A percentile compares a stretch with the other conserved stretches of the same genome.
phyloP scores from a whole-genome alignment of 2,797 vertebrate genomes.

The Holocentrus rufus region DNA sequence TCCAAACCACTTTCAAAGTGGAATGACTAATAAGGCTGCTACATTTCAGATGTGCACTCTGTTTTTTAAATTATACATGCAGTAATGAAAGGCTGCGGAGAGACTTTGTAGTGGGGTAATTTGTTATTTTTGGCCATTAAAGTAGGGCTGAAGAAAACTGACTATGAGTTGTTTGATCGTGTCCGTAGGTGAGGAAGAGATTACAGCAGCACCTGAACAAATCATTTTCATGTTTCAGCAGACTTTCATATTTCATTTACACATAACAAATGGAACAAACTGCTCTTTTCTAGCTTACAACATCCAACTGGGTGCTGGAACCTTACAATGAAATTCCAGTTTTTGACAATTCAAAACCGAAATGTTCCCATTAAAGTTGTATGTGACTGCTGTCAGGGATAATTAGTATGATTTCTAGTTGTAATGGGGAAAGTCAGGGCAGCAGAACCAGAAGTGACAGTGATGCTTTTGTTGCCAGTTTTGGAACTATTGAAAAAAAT shows the following conservation, averaged over 20 bases:
- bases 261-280: slow-evolving; percentile 17
- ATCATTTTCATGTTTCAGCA: background rate
- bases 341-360: slow-evolving; percentile 15
- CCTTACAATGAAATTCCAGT: background rate
- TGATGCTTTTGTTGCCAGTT: slow-evolving; percentile 13
- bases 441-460: background rate
- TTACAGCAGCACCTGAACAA: slow-evolving; percentile 1
- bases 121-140: slow-evolving; percentile 31
- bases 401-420: slow-evolving; percentile 5
- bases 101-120: slow-evolving; percentile 26
- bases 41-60: slow-evolving; percentile 43
- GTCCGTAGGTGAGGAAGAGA: background rate
- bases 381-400: background rate
- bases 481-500: slow-evolving; percentile 17
- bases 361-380: background rate
- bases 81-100: slow-evolving; percentile 57
- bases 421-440: background rate
- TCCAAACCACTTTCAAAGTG: slow-evolving; percentile 71
- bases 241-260: slow-evolving; percentile 6
- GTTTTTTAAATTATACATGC: slow-evolving; percentile 53
- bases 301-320: background rate
- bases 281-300: background rate
- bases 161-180: slow-evolving; percentile 7
- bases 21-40: slow-evolving; percentile 61
- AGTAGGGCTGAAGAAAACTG: slow-evolving; percentile 2